Conservation (phyloP, 1,140 invertebrate species). For the Euwallacea fornicatus region DNA sequence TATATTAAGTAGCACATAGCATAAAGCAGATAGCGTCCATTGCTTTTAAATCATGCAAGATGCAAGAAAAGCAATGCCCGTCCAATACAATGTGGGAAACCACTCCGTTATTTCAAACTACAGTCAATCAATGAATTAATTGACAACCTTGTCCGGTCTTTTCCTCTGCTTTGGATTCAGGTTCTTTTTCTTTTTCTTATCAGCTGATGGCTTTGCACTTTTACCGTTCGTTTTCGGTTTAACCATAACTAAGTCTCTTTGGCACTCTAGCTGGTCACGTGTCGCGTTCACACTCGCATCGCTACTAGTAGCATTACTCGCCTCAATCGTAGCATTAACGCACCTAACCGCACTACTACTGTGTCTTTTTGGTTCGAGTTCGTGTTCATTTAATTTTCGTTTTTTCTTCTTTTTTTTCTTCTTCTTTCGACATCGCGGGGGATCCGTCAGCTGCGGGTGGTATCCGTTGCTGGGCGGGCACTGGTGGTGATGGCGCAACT, state of each 20-base stretch:
- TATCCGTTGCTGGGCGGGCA: constrained; percentile 31
- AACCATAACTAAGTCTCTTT: constrained; percentile 49
- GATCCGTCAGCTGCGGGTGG: constrained; percentile 29
- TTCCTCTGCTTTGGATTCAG: constrained; percentile 43
- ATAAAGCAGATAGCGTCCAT: no score
- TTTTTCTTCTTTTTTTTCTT: constrained; percentile 52
- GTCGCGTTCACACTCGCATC: not conserved
- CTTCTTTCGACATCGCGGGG: constrained; percentile 46
- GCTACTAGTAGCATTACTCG: constrained; percentile 20
- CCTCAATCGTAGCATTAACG: constrained; percentile 37
- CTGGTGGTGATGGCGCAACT: constrained; percentile 48
- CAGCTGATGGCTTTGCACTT: constrained; percentile 44
- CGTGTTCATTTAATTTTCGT: constrained; percentile 48
- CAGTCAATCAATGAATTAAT: constrained; percentile 22
- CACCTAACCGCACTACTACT: constrained; percentile 45
- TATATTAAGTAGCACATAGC: no score
- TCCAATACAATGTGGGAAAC: constrained; percentile 6
- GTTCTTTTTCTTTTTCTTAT: constrained; percentile 43
- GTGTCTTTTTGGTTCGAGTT: constrained; percentile 44
- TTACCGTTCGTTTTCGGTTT: constrained; percentile 42
- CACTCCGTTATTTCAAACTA: constrained; percentile 30
- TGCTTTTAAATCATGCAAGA: no score
- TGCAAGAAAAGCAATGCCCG: no score
- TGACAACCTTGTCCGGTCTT: constrained; percentile 44
- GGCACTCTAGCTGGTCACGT: constrained; percentile 52